Base-by-base conservation (phyloP, 2,888 invertebrate species). In the Nemotelus nigrinus region DNA sequence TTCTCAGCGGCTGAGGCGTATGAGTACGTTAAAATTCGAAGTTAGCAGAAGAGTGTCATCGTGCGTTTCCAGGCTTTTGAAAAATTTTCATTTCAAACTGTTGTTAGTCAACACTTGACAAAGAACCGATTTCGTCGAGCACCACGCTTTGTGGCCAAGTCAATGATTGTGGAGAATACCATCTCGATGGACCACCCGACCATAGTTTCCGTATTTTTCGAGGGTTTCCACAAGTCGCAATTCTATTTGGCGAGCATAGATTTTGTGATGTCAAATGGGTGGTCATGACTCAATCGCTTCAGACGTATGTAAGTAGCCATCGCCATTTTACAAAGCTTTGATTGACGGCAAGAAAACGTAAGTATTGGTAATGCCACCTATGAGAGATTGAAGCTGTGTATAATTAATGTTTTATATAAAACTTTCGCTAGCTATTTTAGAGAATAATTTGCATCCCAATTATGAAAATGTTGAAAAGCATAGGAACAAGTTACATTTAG, bases 321-420 rank as follows among this genome's bases (percentile, higher is more conserved):
- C 41, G 55, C 41, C 39, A 53, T 53, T 70, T 70, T 47, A n/a
- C 39, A 68, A 70, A 45, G 55, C 44, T 53, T 53, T 55, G 8
- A 70, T 39, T 70, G 47, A 44, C 55, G 55, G 47, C 70, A 45
- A 43, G 55, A 47, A 70, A 70, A 70, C 25, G 53, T 70, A 53
- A 70, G 70, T 70, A 70, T 70, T 43, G 70, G 55, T 55, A 70
- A 55, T 70, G 70, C 70, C 70, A 70, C 53, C 70, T 70, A 53
- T 55, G 43, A 53, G 8, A 41, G 55, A 53, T 70, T 53, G 6
- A 48, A 10, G 6, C 2, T 39, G 3, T 57, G 10, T 3, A n/a
- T 63, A 39, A 8, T 39, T 3, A 70, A 53, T 53, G 41, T 7
- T 55, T 43, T 70, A 7, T 39, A 39, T 53, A 6, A n/a, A 41